Evolutionary conservation across 2,797 vertebrate species (phyloP), one percentile per base, ranked within the genome.

Genomic region (Coregonus suidteri): DNA sequence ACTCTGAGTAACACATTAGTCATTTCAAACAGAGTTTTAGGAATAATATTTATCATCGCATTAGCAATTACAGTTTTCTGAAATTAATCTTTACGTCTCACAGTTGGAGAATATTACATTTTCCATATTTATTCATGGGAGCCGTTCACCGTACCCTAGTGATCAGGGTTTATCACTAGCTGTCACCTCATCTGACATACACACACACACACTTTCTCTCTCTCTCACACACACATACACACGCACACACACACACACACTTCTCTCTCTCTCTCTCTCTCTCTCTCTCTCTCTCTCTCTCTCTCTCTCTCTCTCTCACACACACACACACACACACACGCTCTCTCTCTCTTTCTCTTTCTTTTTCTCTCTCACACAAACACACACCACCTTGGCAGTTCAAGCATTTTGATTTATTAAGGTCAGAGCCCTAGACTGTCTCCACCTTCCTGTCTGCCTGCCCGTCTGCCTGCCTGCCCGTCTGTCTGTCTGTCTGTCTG

Each of bases 81-180:
- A 69, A 78, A 56, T 74, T 25, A 41, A 74, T 41, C 30, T 41
- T 56, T 53, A 34, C 4, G 37, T 47, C 66, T 3, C 37, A n/a
- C 74, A 66, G 9, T 31, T 4, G 16, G 41, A 31, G 34, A 71
- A 54, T 69, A 68, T 72, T 65, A 67, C 47, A 74, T 69, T 56
- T 73, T 78, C 72, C 59, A 68, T 74, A 53, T 78, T 69, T 78
- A 74, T 78, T 74, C 65, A 78, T 51, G 64, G 53, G 15, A 69
- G 51, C 64, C 14, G 6, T 54, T 69, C 53, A 64, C 54, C 7
- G 4, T 68, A 35, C 53, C 9, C n/a, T 73, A 51, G 62, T 67
- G 62, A 73, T 78, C 77, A 52, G 66, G 73, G 66, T 75, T 74
- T 73, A 77, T 73, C 20, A 65, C 73, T n/a, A 70, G 53, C 35